phyloP scores from a whole-genome alignment of 2,888 invertebrate genomes.

The Sarcophaga rosellei region DNA sequence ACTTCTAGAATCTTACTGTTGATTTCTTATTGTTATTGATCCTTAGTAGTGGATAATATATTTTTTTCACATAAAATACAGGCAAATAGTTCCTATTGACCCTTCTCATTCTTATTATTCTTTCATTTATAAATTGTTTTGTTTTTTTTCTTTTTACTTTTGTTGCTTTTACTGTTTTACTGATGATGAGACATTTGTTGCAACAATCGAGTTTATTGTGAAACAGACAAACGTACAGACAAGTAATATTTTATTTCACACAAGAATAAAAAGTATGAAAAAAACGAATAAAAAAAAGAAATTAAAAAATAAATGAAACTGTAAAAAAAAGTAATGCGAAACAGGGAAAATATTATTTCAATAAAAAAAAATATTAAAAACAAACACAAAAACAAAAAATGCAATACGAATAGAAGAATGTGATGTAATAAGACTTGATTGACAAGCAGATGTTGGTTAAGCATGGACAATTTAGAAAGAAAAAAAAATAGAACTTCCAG shows the following conservation, averaged over 20 bases:
- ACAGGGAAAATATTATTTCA: not conserved
- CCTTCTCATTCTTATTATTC: not conserved
- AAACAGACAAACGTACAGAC: slow-evolving; percentile 18
- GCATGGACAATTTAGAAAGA: slow-evolving; percentile 4
- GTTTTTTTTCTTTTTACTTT: not conserved
- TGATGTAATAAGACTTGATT: slow-evolving; percentile 62
- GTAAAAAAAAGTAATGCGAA: not conserved
- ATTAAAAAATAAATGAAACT: not conserved
- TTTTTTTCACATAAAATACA: not conserved
- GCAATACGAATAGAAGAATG: slow-evolving; percentile 12
- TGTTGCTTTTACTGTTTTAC: not conserved
- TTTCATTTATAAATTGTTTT: not conserved
- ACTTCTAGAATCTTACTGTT: no score
- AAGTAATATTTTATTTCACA: slow-evolving; percentile 41
- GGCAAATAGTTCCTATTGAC: slow-evolving; percentile 16
- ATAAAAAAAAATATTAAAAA: not conserved
- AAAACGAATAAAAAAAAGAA: not conserved
- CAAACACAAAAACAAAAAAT: not conserved
- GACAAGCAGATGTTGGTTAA: slow-evolving; percentile 63
- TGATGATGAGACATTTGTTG: slow-evolving; percentile 50
- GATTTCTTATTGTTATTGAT: not conserved
- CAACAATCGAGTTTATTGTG: slow-evolving; percentile 51
- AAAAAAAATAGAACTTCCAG: not conserved
- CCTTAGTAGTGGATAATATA: not conserved
- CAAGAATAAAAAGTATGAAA: not conserved